Evolutionary conservation across 2,113 vertebrate genomes (phyloP).

Genomic region (Todiramphus chloris): DNA sequence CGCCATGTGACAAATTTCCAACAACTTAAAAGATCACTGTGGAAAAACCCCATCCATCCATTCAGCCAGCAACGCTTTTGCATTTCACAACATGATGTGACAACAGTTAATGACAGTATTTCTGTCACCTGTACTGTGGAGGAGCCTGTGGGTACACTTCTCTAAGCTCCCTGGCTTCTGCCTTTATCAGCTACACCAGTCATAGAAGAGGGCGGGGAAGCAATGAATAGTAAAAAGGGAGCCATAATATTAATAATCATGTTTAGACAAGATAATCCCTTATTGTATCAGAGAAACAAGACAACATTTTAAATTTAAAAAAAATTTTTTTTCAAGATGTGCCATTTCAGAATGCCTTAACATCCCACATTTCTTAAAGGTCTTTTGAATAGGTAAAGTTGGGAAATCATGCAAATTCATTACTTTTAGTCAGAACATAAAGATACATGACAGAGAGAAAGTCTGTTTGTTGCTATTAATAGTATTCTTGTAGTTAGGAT

Average conservation of each 20-base stretch:
- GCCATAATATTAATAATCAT: not conserved
- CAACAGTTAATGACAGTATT: not conserved
- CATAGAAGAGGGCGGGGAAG: not conserved
- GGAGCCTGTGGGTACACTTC: not conserved
- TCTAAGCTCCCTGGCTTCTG: not conserved
- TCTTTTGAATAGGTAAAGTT: not conserved
- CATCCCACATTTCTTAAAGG: not conserved
- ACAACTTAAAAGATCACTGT: not conserved
- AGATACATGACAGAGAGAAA: not conserved
- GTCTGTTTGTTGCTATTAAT: not conserved
- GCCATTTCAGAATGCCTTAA: not conserved
- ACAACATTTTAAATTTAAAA: not conserved
- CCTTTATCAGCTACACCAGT: not conserved
- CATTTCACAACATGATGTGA: not conserved
- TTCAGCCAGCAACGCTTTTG: not conserved
- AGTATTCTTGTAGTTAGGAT: not conserved
- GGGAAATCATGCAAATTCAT: not conserved
- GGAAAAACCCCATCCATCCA: not conserved
- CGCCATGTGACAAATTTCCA: not conserved
- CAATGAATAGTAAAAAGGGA: not conserved
- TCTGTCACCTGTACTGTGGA: not conserved
- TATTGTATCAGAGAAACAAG: not conserved
- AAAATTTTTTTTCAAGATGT: not conserved
- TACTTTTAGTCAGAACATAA: not conserved
- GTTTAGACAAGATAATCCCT: not conserved